Conservation (phyloP, 2,888 invertebrate species). For the Callyntrura guangdongensis region DNA sequence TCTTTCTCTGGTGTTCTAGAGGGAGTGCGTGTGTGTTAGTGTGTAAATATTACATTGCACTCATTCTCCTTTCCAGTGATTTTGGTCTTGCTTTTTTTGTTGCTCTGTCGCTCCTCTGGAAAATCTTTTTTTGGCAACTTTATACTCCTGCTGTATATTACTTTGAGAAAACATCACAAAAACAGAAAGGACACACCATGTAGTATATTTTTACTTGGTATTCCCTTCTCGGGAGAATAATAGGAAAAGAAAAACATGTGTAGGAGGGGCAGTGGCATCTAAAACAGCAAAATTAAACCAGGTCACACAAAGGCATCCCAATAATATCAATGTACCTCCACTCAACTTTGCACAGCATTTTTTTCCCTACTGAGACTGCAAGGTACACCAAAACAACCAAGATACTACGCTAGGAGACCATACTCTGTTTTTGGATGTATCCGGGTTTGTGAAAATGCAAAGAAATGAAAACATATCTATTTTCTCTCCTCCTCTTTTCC, state of each 20-base stretch:
- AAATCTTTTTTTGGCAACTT: conserved; percentile 42
- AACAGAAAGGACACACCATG: background rate
- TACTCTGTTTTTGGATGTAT: too few relatives aligned
- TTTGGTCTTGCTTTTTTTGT: background rate
- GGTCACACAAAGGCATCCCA: too few relatives aligned
- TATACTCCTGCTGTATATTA: background rate
- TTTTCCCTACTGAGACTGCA: too few relatives aligned
- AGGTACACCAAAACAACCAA: too few relatives aligned
- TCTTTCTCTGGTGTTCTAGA: background rate
- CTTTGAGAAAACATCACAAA: background rate
- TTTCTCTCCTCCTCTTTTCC: conserved; percentile 5
- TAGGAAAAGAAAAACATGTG: conserved; percentile 2
- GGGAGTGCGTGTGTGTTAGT: too few relatives aligned
- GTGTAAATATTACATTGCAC: conserved; percentile 34
- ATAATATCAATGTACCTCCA: too few relatives aligned
- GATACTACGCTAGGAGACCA: too few relatives aligned
- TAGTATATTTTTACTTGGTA: too few relatives aligned
- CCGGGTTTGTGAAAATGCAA: conserved; percentile 1
- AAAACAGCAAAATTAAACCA: conserved; percentile 41
- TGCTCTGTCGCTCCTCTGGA: conserved; percentile 34
- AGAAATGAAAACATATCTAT: conserved; percentile 32
- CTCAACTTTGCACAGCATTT: too few relatives aligned
- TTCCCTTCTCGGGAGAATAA: conserved; percentile 41
- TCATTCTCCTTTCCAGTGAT: background rate
- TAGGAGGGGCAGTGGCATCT: conserved; percentile 20